Conservation (phyloP, 2,888 invertebrate genomes). For the Cephus pulcher region DNA sequence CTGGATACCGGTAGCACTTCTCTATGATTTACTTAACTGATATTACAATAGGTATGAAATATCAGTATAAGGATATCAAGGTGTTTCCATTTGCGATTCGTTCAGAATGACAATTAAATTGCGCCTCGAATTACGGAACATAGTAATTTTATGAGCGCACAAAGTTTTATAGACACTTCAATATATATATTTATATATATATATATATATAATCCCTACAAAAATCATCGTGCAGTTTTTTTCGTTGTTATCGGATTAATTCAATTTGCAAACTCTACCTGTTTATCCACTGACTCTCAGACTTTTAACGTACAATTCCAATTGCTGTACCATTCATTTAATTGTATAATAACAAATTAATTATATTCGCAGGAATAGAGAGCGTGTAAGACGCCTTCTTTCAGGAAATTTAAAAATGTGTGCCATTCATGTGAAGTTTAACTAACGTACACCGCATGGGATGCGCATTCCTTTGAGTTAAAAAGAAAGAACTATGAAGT, state of each 20-base stretch:
- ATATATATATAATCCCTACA: neutral
- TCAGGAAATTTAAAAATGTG: neutral
- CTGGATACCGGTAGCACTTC: slow-evolving; percentile 44
- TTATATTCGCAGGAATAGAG: neutral
- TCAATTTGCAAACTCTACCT: neutral
- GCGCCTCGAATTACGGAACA: neutral
- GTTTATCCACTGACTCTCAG: neutral
- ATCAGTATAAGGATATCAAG: neutral
- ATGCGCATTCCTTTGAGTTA: neutral
- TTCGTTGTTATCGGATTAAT: neutral
- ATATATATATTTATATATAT: neutral
- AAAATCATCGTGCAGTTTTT: neutral
- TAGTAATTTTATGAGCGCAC: slow-evolving; percentile 4
- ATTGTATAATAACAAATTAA: neutral
- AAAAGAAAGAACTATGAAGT: neutral
- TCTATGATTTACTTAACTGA: slow-evolving; percentile 45
- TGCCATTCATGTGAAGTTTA: neutral
- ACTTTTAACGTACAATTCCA: neutral
- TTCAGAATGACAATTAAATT: neutral
- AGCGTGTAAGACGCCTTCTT: neutral
- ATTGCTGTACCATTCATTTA: neutral
- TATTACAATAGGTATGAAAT: slow-evolving; percentile 28
- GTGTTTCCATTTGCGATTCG: neutral
- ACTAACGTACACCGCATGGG: neutral
- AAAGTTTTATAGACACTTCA: neutral